Evolutionary conservation across 2,888 invertebrate genomes (phyloP).

Genomic region (Abrostola triplasia): DNA sequence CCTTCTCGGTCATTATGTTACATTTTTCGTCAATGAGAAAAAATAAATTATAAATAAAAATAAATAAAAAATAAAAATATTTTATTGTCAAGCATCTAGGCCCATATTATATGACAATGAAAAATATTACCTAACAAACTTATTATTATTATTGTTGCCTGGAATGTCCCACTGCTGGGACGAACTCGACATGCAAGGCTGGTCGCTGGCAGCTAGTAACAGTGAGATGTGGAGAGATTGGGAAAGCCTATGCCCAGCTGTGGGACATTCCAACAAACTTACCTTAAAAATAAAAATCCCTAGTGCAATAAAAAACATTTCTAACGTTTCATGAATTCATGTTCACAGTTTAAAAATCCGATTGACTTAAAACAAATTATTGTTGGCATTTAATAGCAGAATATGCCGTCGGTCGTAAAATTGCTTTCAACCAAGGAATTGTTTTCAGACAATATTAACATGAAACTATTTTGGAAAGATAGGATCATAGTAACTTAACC

Average conservation of each 20-base stretch:
- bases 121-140: background rate
- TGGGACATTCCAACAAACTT: constrained; percentile 18
- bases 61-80: no score
- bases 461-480: background rate
- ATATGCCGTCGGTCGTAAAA: constrained; percentile 23
- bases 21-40: background rate
- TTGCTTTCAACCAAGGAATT: constrained; percentile 22
- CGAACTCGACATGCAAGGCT: no score
- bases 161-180: no score
- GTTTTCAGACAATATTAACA: constrained; percentile 6
- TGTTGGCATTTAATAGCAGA: constrained; percentile 7
- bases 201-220: no score
- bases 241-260: no score
- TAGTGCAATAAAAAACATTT: constrained; percentile 39
- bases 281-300: constrained; percentile 39
- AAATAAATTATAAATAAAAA: no score
- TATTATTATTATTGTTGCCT: background rate
- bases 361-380: constrained; percentile 5
- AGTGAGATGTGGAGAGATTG: no score
- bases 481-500: no score
- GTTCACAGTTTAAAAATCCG: constrained; percentile 1
- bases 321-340: constrained; percentile 25
- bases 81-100: no score
- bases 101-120: no score
- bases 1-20: no score